A percentile compares a stretch with the other conserved stretches of the same genome.
Conservation (phyloP, 2,113 vertebrate species). For the Gadus chalcogrammus region DNA sequence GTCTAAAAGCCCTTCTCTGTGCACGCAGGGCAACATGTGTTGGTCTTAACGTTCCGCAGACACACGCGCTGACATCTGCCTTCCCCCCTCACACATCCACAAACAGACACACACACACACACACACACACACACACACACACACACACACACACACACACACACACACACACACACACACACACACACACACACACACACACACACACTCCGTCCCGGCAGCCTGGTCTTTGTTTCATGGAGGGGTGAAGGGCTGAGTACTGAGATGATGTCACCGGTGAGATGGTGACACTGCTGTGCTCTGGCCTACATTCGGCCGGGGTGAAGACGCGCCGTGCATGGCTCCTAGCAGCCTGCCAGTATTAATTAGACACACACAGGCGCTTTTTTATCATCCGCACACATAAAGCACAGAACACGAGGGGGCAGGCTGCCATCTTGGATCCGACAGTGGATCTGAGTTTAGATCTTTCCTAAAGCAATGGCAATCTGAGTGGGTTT, state of each 20-base stretch:
- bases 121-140: too few species aligned
- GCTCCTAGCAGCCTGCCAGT: slow-evolving; percentile 63
- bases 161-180: background rate
- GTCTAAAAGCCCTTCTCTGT: slow-evolving; percentile 32
- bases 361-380: slow-evolving; percentile 59
- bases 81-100: slow-evolving; percentile 38
- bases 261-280: slow-evolving; percentile 71
- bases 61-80: slow-evolving; percentile 71
- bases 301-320: slow-evolving; percentile 73
- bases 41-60: slow-evolving; percentile 69
- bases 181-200: too few species aligned
- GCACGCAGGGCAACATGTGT: slow-evolving; percentile 59
- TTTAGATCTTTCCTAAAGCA: too few species aligned
- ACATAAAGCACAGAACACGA: too few species aligned
- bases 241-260: slow-evolving; percentile 58
- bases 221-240: slow-evolving; percentile 69
- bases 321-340: slow-evolving; percentile 60
- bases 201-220: too few species aligned
- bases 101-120: too few species aligned
- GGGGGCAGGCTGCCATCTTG: too few species aligned
- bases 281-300: slow-evolving; percentile 62
- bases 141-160: too few species aligned
- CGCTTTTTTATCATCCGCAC: slow-evolving; percentile 33
- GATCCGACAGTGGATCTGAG: too few species aligned
- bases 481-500: too few species aligned